Conservation (phyloP, 2,888 invertebrate species). For the Cataglyphis altisquamis region DNA sequence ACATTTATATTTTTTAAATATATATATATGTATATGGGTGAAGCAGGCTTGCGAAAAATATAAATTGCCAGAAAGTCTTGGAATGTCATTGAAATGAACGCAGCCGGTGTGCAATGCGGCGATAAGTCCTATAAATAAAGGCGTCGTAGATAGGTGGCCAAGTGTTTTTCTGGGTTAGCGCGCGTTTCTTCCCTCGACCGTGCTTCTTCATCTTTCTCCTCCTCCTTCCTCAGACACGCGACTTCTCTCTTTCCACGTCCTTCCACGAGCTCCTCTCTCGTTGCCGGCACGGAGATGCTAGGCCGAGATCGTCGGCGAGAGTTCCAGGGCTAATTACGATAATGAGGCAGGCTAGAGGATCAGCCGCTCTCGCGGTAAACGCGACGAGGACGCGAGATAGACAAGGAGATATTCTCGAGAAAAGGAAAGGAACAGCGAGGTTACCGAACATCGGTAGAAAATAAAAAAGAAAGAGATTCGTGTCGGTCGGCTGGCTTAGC, state of each 20-base stretch:
- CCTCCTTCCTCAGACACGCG: constrained; percentile 61
- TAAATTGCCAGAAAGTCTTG: not conserved
- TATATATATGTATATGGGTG: not conserved
- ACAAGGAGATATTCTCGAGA: constrained; percentile 17
- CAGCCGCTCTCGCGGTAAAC: constrained; percentile 61
- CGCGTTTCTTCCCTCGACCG: constrained; percentile 58
- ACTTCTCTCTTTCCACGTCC: constrained; percentile 55
- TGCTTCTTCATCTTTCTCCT: constrained; percentile 44
- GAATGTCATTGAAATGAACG: not conserved
- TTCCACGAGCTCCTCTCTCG: constrained; percentile 45
- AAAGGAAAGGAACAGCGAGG: constrained; percentile 53
- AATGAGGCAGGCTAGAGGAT: constrained; percentile 78
- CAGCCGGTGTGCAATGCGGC: constrained; percentile 15
- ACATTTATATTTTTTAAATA: constrained; percentile 10
- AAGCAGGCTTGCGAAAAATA: constrained; percentile 17
- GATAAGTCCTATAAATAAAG: constrained; percentile 68
- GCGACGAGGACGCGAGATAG: constrained; percentile 57
- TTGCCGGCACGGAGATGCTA: constrained; percentile 73
- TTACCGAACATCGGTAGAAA: constrained; percentile 34
- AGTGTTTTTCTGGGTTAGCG: constrained; percentile 72
- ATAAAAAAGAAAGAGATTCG: constrained; percentile 38
- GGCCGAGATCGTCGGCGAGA: constrained; percentile 76
- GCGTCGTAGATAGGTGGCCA: constrained; percentile 56
- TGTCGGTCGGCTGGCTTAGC: constrained; percentile 69
- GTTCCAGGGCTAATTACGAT: constrained; percentile 82